Evolutionary conservation across 2,113 vertebrate species (phyloP).

Genomic region (Alligator mississippiensis): DNA sequence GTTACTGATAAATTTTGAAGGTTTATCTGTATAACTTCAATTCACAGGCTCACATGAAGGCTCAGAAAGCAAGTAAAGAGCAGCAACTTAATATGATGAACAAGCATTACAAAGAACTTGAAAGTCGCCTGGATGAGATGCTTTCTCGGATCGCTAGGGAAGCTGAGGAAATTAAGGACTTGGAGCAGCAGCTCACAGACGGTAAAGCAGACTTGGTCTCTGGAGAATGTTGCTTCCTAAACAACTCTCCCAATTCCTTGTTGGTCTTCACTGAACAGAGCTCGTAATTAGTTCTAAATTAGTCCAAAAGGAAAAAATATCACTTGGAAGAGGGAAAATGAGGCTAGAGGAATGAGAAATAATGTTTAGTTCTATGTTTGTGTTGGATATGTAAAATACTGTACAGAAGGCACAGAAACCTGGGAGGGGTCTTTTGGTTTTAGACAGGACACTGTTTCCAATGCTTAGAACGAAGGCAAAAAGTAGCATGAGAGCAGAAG

Average conservation of each 20-base stretch:
- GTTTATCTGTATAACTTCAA: not conserved
- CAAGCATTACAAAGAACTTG: slow-evolving; percentile 83
- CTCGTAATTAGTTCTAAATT: not conserved
- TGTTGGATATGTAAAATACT: not conserved
- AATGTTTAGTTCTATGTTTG: not conserved
- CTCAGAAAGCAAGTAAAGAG: slow-evolving; percentile 79
- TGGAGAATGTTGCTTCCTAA: not conserved
- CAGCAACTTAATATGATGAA: slow-evolving; percentile 87
- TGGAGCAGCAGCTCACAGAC: slow-evolving; percentile 94
- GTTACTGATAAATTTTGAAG: not conserved
- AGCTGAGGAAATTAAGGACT: slow-evolving; percentile 93
- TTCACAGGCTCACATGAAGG: slow-evolving; percentile 81
- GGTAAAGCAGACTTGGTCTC: slow-evolving; percentile 70
- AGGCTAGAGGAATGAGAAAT: not conserved
- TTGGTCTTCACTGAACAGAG: not conserved
- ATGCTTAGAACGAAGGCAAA: not conserved
- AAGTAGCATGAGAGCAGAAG: not conserved
- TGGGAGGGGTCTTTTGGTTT: not conserved
- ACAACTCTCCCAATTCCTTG: not conserved
- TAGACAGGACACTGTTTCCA: not conserved
- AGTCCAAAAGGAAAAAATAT: not conserved
- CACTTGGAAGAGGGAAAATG: not conserved
- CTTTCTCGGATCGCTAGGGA: slow-evolving; percentile 91
- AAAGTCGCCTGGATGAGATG: slow-evolving; percentile 87
- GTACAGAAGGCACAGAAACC: not conserved